Evolutionary conservation across 1,140 invertebrate genomes (phyloP).

Genomic region (Argopecten irradians): DNA sequence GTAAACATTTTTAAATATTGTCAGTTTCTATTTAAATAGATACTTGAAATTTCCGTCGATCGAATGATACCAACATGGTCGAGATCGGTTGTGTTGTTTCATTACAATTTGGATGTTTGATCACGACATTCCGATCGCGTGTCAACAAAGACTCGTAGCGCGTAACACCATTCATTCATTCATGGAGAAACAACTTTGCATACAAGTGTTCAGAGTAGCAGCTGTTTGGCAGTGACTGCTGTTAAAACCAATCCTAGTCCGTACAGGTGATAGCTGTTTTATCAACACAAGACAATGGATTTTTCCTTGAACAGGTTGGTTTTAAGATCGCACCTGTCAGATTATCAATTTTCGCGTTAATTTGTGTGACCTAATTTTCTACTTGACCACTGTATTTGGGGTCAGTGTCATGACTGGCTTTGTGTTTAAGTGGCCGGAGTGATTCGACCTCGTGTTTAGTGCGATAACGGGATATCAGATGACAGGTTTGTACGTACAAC

Average conservation of each 20-base stretch:
- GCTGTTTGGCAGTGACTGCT: neutral
- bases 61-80: neutral
- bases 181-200: constrained; percentile 15
- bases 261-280: neutral
- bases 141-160: constrained; percentile 20
- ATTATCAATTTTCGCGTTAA: neutral
- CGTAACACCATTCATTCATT: constrained; percentile 22
- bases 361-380: neutral
- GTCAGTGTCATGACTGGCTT: neutral
- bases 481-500: neutral
- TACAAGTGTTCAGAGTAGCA: neutral
- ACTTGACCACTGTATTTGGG: neutral
- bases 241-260: neutral
- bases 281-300: neutral
- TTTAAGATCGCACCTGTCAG: constrained; percentile 8
- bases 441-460: neutral
- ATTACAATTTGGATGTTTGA: neutral
- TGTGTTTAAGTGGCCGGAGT: neutral
- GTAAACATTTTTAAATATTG: neutral
- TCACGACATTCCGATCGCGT: constrained; percentile 14
- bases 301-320: neutral
- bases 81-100: neutral
- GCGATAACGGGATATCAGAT: constrained; percentile 2
- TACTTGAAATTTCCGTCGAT: neutral
- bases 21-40: neutral